These are phyloP conservation scores for Watsonalla cultraria DNA, from an alignment of 2,888 invertebrate species.

Conservation along the genomic window DNA sequence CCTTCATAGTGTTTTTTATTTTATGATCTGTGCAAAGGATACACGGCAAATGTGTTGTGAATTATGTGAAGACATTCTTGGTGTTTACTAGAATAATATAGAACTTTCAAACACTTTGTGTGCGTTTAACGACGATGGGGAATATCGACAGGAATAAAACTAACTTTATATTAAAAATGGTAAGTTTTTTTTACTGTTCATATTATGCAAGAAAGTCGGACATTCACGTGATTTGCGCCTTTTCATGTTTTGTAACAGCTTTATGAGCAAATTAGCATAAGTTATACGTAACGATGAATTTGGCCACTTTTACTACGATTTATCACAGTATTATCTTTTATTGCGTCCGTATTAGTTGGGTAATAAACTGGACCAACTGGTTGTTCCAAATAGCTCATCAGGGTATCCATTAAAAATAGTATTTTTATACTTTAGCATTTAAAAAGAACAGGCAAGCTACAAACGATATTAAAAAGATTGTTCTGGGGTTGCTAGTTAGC, in stretches of 20 bases:
- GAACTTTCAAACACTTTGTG: slow-evolving; percentile 42
- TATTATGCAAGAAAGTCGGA: not conserved
- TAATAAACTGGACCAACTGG: slow-evolving; percentile 62
- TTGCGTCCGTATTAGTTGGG: slow-evolving; percentile 34
- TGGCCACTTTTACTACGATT: slow-evolving; percentile 33
- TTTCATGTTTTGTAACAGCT: slow-evolving; percentile 25
- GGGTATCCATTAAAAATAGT: slow-evolving; percentile 56
- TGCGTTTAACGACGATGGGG: slow-evolving; percentile 55
- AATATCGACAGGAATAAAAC: slow-evolving; percentile 55
- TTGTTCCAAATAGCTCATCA: slow-evolving; percentile 40
- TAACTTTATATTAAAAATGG: slow-evolving; percentile 58
- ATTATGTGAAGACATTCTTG: slow-evolving; percentile 62
- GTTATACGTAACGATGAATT: slow-evolving; percentile 27
- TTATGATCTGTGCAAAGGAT: slow-evolving; percentile 38
- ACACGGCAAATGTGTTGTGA: slow-evolving; percentile 54
- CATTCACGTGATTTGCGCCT: slow-evolving; percentile 10
- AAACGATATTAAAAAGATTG: no score
- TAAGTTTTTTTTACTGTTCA: slow-evolving; percentile 35
- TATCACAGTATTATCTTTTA: slow-evolving; percentile 21
- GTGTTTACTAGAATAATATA: slow-evolving; percentile 31
- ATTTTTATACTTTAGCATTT: no score
- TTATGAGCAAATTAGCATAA: slow-evolving; percentile 33
- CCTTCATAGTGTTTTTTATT: slow-evolving; percentile 43
- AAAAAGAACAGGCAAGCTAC: no score
- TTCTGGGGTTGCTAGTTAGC: no score